Percentiles rank a stretch among this genome's conserved stretches.
These are phyloP conservation scores for Saguinus imperator DNA, from an alignment of 2,113 vertebrate species.

Conservation along the genomic window DNA sequence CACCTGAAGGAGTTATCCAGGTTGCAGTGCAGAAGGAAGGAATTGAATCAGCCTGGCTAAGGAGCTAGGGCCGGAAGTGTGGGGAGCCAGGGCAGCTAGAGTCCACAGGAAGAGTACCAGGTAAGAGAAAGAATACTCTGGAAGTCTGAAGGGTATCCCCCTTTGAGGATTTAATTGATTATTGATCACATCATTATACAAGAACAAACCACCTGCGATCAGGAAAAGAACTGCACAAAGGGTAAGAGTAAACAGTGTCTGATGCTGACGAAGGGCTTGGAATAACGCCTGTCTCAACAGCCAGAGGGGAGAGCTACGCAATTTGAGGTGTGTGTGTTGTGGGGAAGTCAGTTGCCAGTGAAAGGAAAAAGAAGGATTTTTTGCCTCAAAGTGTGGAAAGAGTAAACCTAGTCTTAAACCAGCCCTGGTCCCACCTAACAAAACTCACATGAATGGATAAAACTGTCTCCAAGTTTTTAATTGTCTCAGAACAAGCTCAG, in stretches of 20 bases:
- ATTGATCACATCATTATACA: neutral
- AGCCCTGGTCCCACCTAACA: neutral
- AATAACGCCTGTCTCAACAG: neutral
- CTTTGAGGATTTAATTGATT: neutral
- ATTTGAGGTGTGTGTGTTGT: no score
- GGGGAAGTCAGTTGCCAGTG: neutral
- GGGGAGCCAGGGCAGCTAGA: neutral
- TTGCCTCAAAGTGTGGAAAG: neutral
- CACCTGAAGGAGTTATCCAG: neutral
- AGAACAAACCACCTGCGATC: neutral
- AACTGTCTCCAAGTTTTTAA: neutral
- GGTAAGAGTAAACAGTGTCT: neutral
- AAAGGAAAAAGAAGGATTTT: neutral
- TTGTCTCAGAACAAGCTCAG: neutral
- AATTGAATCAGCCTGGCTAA: neutral
- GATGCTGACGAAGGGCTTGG: neutral
- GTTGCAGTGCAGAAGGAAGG: neutral
- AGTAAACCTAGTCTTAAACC: neutral
- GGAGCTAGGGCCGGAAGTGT: neutral
- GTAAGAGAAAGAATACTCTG: neutral
- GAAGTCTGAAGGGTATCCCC: neutral
- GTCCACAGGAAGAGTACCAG: neutral
- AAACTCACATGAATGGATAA: neutral
- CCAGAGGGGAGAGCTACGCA: neutral
- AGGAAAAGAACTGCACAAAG: neutral